These are phyloP conservation scores for Ormia ochracea DNA, from an alignment of 2,888 invertebrate genomes.

Conservation along the genomic window DNA sequence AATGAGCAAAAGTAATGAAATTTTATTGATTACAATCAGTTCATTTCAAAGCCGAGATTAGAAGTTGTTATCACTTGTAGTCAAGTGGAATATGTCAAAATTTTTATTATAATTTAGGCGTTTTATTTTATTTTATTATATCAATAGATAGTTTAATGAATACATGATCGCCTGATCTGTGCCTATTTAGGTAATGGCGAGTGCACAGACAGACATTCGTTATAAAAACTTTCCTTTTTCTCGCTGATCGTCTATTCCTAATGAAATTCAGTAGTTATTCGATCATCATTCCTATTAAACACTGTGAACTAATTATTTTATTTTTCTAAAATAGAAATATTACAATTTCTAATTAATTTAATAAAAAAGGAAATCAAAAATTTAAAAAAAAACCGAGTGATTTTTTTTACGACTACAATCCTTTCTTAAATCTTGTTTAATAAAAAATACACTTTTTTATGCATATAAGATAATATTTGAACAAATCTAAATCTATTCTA, in stretches of 20 bases:
- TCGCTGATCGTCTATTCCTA: slow-evolving; percentile 46
- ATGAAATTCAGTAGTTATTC: slow-evolving; percentile 45
- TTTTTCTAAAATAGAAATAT: background rate
- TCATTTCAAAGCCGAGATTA: slow-evolving; percentile 22
- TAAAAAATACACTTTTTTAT: background rate
- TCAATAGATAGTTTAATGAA: background rate
- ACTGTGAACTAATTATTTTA: slow-evolving; percentile 1
- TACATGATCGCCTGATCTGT: background rate
- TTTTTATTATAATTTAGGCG: slow-evolving; percentile 5
- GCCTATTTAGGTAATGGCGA: slow-evolving; percentile 3
- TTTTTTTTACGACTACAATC: slow-evolving; percentile 8
- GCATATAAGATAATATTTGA: slow-evolving; percentile 16
- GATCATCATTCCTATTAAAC: slow-evolving; percentile 42
- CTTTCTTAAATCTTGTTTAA: background rate
- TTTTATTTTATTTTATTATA: background rate
- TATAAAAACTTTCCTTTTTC: slow-evolving; percentile 37
- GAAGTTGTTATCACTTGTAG: slow-evolving; percentile 24
- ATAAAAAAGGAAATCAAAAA: background rate
- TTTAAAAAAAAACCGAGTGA: background rate
- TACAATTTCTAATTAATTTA: slow-evolving; percentile 16
- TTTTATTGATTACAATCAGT: background rate
- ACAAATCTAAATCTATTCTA: slow-evolving; percentile 17
- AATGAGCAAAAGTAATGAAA: background rate
- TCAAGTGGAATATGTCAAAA: background rate
- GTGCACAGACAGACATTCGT: too few relatives aligned